Evolutionary conservation across 2,797 vertebrate genomes (phyloP).

Genomic region (Hemibagrus guttatus): DNA sequence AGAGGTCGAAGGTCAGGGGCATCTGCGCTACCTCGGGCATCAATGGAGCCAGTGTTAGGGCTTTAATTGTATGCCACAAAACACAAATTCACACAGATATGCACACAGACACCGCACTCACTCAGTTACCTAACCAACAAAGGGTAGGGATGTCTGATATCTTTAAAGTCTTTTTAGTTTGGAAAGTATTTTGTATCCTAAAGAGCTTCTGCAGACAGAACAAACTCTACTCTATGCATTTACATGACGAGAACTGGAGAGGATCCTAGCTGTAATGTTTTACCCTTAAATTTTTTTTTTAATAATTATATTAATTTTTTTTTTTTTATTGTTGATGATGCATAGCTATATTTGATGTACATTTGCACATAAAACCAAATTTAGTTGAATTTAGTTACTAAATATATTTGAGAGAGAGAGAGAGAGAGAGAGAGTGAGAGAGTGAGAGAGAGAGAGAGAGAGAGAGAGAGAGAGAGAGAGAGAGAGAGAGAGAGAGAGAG

Average conservation of each 20-base stretch:
- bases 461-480: too few species aligned
- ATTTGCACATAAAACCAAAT: too few species aligned
- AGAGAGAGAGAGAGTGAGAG: too few species aligned
- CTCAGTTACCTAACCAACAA: not conserved
- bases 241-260: not conserved
- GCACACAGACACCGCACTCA: not conserved
- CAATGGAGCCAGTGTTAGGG: conserved; percentile 59
- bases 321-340: not conserved
- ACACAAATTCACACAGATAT: conserved; percentile 19
- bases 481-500: not conserved
- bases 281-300: not conserved
- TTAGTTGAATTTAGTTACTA: too few species aligned
- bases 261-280: not conserved
- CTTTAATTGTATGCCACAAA: conserved; percentile 35
- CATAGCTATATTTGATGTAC: not conserved
- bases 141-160: not conserved
- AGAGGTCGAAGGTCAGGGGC: conserved; percentile 52
- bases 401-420: too few species aligned
- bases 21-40: conserved; percentile 40
- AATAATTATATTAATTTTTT: not conserved
- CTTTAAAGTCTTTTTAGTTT: not conserved
- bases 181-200: not conserved
- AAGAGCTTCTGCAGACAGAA: not conserved
- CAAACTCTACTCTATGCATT: not conserved
- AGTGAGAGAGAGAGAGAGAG: too few species aligned